A percentile compares a stretch with the other conserved stretches of the same genome.
Conservation (phyloP, 2,113 vertebrate species). For the Probosciger aterrimus region DNA sequence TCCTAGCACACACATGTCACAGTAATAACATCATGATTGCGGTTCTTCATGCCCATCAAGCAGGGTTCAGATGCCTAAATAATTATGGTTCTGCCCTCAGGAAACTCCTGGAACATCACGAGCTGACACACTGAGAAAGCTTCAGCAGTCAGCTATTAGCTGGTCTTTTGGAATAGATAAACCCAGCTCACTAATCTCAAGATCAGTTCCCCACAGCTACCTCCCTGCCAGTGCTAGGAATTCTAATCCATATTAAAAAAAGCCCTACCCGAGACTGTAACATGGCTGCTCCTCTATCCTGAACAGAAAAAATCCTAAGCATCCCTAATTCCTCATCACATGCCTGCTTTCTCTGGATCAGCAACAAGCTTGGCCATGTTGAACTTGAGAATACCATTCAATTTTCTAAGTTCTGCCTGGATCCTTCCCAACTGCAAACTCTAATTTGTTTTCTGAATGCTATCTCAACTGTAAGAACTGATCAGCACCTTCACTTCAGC, state of each 20-base stretch:
- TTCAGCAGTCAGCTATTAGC: background rate
- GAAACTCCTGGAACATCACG: background rate
- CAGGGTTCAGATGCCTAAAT: background rate
- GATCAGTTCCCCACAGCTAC: rapidly evolving
- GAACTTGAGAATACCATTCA: background rate
- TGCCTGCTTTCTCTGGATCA: background rate
- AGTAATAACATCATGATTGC: background rate
- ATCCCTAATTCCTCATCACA: background rate
- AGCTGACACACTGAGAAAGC: background rate
- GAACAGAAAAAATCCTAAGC: background rate
- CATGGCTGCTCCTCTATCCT: background rate
- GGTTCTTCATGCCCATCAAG: background rate
- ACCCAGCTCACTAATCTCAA: background rate
- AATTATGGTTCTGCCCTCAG: background rate
- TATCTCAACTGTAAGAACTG: constrained; percentile 23
- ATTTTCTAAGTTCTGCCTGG: constrained; percentile 26
- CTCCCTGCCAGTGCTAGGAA: background rate
- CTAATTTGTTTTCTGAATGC: constrained; percentile 52
- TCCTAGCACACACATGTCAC: rapidly evolving
- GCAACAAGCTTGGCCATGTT: background rate
- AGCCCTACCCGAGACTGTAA: background rate
- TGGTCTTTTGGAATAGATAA: background rate
- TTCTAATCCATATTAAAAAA: background rate
- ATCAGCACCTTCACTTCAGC: constrained; percentile 3
- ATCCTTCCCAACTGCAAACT: background rate